phyloP scores from a whole-genome alignment of 2,797 vertebrate genomes.

The Rhinoraja longicauda region DNA sequence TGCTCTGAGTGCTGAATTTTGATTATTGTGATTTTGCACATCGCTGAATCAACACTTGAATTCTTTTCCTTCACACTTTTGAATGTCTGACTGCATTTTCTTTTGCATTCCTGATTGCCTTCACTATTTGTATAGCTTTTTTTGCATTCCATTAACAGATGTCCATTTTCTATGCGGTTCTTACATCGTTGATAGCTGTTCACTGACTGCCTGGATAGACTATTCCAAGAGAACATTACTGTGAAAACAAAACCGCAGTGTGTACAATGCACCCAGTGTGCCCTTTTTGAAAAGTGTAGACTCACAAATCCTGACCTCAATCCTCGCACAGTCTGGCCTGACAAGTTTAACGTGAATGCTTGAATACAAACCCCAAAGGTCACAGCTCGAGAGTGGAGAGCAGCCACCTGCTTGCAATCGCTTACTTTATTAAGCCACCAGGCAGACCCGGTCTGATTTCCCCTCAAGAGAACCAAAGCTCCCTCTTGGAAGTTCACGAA shows the following conservation, averaged over 20 bases:
- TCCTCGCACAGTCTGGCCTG: not conserved
- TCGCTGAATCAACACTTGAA: too few species aligned
- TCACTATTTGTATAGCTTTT: not conserved
- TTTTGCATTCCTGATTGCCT: slow-evolving; percentile 18
- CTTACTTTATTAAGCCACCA: slow-evolving; percentile 12
- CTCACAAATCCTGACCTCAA: not conserved
- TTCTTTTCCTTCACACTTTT: not conserved
- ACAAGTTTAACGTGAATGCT: not conserved
- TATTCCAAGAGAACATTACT: slow-evolving; percentile 7
- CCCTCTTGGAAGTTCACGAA: not conserved
- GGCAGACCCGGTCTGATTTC: not conserved
- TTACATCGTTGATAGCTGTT: slow-evolving; percentile 37
- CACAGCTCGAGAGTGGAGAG: not conserved
- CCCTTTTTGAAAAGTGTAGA: not conserved
- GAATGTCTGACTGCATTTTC: not conserved
- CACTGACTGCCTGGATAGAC: slow-evolving; percentile 15
- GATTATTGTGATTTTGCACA: too few species aligned
- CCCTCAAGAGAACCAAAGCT: not conserved
- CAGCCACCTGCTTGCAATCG: not conserved
- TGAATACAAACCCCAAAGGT: not conserved
- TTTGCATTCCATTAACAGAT: not conserved
- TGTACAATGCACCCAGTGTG: slow-evolving; percentile 2
- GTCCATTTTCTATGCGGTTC: not conserved
- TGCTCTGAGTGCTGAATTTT: not conserved
- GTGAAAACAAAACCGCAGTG: not conserved